A percentile compares a stretch with the other conserved stretches of the same genome.
Evolutionary conservation across 2,113 vertebrate genomes (phyloP).

Genomic region (Ivindomyrus marchei): DNA sequence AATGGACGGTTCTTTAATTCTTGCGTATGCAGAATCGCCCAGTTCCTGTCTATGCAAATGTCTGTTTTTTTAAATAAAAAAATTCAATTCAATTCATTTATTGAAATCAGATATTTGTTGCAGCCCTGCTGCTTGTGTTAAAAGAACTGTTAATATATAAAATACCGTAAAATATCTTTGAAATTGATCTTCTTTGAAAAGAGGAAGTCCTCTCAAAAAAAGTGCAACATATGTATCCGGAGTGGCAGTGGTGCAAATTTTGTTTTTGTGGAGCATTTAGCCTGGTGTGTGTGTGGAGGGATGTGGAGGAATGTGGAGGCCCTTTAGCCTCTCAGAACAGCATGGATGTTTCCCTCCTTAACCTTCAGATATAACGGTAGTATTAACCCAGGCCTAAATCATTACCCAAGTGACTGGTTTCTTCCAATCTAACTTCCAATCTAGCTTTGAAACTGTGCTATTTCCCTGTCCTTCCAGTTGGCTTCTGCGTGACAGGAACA

Average conservation of each 20-base stretch:
- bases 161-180: not conserved
- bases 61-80: not conserved
- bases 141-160: not conserved
- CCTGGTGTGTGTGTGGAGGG: no score
- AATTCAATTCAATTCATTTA: not conserved
- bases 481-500: conserved; percentile 73
- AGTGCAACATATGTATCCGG: not conserved
- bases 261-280: not conserved
- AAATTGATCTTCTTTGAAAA: not conserved
- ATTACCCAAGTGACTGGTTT: not conserved
- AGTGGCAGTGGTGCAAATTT: not conserved
- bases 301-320: not conserved
- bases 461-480: conserved; percentile 56
- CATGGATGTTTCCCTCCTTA: not conserved
- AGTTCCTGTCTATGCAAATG: not conserved
- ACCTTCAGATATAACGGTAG: not conserved
- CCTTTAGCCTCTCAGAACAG: not conserved
- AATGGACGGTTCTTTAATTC: not conserved
- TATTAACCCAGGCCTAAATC: not conserved
- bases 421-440: not conserved
- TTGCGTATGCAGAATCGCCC: not conserved
- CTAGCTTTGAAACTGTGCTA: not conserved
- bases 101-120: not conserved
- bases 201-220: not conserved
- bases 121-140: not conserved